Evolutionary conservation across 2,113 vertebrate genomes (phyloP).

Genomic region (Phalacrocorax brasilianus): DNA sequence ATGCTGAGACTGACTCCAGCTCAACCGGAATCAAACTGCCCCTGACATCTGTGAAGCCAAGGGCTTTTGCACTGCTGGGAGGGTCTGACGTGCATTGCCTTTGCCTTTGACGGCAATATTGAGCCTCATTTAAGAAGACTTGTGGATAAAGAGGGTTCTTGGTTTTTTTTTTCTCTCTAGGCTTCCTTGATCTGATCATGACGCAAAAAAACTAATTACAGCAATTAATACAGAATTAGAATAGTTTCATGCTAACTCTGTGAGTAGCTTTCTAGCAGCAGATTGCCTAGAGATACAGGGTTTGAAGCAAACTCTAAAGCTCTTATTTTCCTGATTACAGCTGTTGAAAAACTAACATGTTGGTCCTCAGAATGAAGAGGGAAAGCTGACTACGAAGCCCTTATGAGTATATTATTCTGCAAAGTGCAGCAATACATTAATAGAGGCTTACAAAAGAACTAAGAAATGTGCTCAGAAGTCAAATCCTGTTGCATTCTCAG

Average conservation of each 20-base stretch:
- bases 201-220: conserved; percentile 69
- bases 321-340: conserved; percentile 69
- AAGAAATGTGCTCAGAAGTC: conserved; percentile 39
- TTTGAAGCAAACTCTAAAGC: conserved; percentile 64
- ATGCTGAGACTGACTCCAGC: neutral
- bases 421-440: conserved; percentile 55
- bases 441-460: conserved; percentile 42
- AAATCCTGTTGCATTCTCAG: neutral
- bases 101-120: conserved; percentile 2
- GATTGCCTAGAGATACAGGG: conserved; percentile 64
- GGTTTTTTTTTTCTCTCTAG: neutral
- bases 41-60: neutral
- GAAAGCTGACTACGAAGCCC: conserved; percentile 59
- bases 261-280: conserved; percentile 65
- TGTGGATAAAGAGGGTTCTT: neutral
- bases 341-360: conserved; percentile 67
- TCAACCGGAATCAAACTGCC: neutral
- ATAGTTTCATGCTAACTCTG: conserved; percentile 67
- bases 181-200: conserved; percentile 67
- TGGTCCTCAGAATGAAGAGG: conserved; percentile 64
- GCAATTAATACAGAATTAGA: conserved; percentile 70
- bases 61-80: neutral
- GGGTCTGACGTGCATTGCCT: neutral
- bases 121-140: neutral
- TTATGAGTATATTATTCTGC: conserved; percentile 53